phyloP scores from a whole-genome alignment of 2,888 invertebrate species.

The Dynastes maya region DNA sequence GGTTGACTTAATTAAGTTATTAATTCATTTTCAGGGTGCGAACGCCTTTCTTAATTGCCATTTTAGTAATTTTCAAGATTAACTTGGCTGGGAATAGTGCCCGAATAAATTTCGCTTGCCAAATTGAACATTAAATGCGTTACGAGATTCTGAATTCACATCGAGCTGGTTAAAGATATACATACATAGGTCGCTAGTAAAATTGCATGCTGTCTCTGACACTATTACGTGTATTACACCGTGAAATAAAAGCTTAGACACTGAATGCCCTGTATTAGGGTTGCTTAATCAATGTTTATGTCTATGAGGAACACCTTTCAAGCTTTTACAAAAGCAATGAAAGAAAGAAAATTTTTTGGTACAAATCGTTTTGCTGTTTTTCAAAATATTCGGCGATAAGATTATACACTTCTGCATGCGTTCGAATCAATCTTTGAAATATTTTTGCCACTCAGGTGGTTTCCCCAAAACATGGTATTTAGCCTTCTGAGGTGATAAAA shows the following conservation, averaged over 20 bases:
- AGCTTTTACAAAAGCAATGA: too few species aligned
- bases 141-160: constrained; percentile 22
- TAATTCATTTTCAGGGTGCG: constrained; percentile 51
- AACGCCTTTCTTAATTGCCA: constrained; percentile 50
- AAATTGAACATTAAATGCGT: constrained; percentile 33
- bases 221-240: background rate
- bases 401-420: too few species aligned
- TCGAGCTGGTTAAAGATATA: background rate
- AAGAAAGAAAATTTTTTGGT: too few species aligned
- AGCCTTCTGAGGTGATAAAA: too few species aligned
- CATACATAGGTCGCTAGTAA: constrained; percentile 8
- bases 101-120: constrained; percentile 43
- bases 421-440: too few species aligned
- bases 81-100: constrained; percentile 37
- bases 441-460: too few species aligned
- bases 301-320: too few species aligned
- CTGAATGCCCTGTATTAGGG: background rate
- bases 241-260: background rate
- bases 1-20: constrained; percentile 51
- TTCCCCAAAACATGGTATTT: too few species aligned
- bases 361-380: too few species aligned
- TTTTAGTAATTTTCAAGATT: constrained; percentile 50
- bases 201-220: background rate
- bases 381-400: too few species aligned
- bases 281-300: background rate